Evolutionary conservation across 1,140 invertebrate species (phyloP).

Genomic region (Drosophila arawakana): DNA sequence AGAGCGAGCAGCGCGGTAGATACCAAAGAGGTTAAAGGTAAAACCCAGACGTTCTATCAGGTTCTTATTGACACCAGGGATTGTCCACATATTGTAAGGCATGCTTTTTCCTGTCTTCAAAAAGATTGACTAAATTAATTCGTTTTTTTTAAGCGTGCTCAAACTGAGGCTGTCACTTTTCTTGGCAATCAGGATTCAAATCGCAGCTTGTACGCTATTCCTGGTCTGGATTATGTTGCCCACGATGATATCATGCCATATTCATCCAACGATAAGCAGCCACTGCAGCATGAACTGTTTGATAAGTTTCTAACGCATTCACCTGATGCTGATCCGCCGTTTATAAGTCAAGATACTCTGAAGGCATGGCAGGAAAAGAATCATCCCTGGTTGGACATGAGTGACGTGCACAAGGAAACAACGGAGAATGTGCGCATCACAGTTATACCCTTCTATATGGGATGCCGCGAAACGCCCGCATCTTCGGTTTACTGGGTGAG

Average conservation of each 20-base stretch:
- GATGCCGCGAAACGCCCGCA: slow-evolving; percentile 93
- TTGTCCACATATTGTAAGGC: slow-evolving; percentile 96
- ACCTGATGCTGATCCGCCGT: slow-evolving; percentile 92
- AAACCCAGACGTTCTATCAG: slow-evolving; percentile 98
- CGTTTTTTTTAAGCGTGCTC: slow-evolving; percentile 91
- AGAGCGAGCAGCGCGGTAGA: slow-evolving; percentile 52
- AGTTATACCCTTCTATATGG: slow-evolving; percentile 97
- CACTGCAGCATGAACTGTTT: slow-evolving; percentile 97
- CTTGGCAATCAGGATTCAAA: slow-evolving; percentile 97
- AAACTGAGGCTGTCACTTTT: slow-evolving; percentile 99
- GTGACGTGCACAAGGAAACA: slow-evolving; percentile 98
- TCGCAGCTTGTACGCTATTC: slow-evolving; percentile 96
- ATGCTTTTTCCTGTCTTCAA: background rate
- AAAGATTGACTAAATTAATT: background rate
- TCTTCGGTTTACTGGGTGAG: slow-evolving; percentile 95
- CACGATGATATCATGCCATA: slow-evolving; percentile 98
- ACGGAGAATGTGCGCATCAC: slow-evolving; percentile 98
- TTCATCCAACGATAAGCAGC: slow-evolving; percentile 90
- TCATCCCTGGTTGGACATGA: slow-evolving; percentile 97
- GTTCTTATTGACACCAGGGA: slow-evolving; percentile 98
- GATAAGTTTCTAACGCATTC: slow-evolving; percentile 96
- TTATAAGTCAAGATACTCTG: slow-evolving; percentile 94
- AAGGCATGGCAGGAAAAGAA: slow-evolving; percentile 98
- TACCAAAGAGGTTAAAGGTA: slow-evolving; percentile 95
- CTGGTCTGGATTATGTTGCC: slow-evolving; percentile 97